Percentiles rank a stretch among this genome's conserved stretches.
These are phyloP conservation scores for Agelaius phoeniceus DNA, from an alignment of 2,113 vertebrate species.

Conservation along the genomic window DNA sequence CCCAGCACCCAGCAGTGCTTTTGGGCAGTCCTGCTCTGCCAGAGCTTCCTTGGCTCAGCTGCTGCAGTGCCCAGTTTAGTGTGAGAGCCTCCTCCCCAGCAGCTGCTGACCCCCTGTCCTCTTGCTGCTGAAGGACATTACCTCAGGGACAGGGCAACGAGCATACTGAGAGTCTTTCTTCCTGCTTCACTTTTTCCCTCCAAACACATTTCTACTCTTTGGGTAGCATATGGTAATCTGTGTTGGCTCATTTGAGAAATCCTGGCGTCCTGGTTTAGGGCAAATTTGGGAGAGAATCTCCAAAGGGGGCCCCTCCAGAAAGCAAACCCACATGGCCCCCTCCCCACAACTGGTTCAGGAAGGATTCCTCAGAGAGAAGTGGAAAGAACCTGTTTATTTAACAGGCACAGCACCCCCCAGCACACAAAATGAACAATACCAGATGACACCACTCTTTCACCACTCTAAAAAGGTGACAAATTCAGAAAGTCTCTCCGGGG, in stretches of 20 bases:
- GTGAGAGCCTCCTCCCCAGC: accelerated
- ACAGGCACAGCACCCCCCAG: no score
- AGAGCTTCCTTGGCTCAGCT: background rate
- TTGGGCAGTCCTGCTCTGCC: background rate
- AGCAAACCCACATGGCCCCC: no score
- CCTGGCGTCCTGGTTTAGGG: no score
- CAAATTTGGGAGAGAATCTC: no score
- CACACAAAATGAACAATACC: no score
- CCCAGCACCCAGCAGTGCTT: background rate
- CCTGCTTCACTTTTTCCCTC: background rate
- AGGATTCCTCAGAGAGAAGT: no score
- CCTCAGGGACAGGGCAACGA: background rate
- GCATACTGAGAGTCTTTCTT: background rate
- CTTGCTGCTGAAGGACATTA: background rate
- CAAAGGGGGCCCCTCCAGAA: no score
- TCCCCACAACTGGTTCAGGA: no score
- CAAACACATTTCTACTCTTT: background rate
- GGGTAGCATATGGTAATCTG: background rate
- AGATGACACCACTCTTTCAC: no score
- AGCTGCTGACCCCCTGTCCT: accelerated
- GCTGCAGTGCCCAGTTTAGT: background rate
- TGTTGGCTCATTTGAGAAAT: background rate
- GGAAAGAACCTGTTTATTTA: no score
- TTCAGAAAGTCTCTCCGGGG: no score
- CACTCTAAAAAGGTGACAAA: no score